Percentiles rank a stretch among this genome's conserved stretches.
These are phyloP conservation scores for Noctuana brunneofusca DNA, from an alignment of 2,888 invertebrate genomes.

Conservation along the genomic window DNA sequence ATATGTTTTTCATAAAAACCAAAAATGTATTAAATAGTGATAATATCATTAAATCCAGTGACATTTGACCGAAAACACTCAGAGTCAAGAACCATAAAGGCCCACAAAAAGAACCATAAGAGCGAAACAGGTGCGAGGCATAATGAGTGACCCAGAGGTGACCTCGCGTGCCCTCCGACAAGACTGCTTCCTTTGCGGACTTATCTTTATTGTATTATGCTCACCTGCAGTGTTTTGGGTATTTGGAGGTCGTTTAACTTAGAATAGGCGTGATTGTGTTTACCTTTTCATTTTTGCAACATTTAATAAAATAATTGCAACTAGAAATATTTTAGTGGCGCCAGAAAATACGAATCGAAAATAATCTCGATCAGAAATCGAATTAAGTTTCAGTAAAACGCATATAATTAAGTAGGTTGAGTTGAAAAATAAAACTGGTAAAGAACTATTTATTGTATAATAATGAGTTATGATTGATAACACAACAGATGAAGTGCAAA, in stretches of 20 bases:
- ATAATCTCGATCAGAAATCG: background rate
- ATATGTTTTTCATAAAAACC: too few species aligned
- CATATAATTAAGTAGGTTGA: too few species aligned
- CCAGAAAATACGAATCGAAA: background rate
- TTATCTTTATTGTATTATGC: slow-evolving; percentile 51
- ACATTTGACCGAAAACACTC: background rate
- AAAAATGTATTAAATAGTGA: background rate
- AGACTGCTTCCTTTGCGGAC: slow-evolving; percentile 59
- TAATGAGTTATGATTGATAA: too few species aligned
- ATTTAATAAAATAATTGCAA: background rate
- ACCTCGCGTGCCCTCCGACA: slow-evolving; percentile 54
- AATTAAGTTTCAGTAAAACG: too few species aligned
- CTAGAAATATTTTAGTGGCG: too few species aligned
- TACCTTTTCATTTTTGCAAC: background rate
- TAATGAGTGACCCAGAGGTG: slow-evolving; percentile 56
- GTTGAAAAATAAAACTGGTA: too few species aligned
- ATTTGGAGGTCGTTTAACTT: slow-evolving; percentile 2
- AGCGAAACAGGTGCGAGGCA: slow-evolving; percentile 41
- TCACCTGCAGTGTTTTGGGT: slow-evolving; percentile 48
- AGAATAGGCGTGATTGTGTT: background rate
- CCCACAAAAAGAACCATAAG: slow-evolving; percentile 34
- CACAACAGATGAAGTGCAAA: too few species aligned
- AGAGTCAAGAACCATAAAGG: background rate
- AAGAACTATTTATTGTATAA: too few species aligned
- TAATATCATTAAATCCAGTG: background rate